phyloP scores from a whole-genome alignment of 2,888 invertebrate genomes.

The Pseudococcus viburni region DNA sequence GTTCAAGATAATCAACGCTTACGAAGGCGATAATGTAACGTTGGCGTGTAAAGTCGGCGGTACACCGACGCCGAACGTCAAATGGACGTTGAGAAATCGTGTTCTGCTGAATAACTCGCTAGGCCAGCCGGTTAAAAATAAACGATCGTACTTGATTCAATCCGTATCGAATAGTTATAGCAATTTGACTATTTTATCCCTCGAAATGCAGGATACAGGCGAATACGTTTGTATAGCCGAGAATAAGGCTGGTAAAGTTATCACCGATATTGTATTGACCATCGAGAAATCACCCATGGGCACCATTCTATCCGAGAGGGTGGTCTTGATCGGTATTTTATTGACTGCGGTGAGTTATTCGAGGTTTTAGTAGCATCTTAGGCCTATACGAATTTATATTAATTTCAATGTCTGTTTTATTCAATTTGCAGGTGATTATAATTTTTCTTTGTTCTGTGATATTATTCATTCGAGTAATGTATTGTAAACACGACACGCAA shows the following conservation, averaged over 20 bases:
- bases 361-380: neutral
- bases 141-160: constrained; percentile 78
- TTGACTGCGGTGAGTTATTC: constrained; percentile 72
- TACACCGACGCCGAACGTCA: constrained; percentile 67
- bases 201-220: constrained; percentile 83
- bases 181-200: constrained; percentile 81
- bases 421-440: constrained; percentile 54
- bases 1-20: constrained; percentile 76
- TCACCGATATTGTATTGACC: constrained; percentile 81
- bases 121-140: constrained; percentile 68
- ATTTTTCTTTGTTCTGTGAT: constrained; percentile 63
- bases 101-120: constrained; percentile 72
- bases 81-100: constrained; percentile 68
- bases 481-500: constrained; percentile 62
- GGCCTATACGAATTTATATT: neutral
- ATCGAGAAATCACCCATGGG: constrained; percentile 72
- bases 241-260: constrained; percentile 84
- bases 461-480: constrained; percentile 63
- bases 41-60: constrained; percentile 71
- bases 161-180: constrained; percentile 75
- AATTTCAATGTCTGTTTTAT: neutral
- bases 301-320: constrained; percentile 76
- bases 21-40: constrained; percentile 82
- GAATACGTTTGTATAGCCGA: constrained; percentile 84
- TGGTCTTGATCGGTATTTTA: constrained; percentile 79